Conservation (phyloP, 2,797 vertebrate genomes). For the Semotilus atromaculatus region DNA sequence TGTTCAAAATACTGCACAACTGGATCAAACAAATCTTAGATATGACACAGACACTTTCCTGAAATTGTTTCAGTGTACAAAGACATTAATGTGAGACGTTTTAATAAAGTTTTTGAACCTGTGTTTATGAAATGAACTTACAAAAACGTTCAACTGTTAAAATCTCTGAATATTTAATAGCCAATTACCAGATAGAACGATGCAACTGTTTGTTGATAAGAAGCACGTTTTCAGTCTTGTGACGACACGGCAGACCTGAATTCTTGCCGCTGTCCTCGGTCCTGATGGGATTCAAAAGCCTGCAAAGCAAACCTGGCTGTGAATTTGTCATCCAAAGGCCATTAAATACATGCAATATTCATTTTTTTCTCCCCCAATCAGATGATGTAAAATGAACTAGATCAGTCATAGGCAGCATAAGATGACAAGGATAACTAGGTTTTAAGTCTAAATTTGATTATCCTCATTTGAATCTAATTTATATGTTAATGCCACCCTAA, state of each 20-base stretch:
- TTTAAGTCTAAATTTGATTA: constrained; percentile 19
- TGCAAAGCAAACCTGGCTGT: background rate
- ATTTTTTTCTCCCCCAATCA: background rate
- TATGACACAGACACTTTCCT: background rate
- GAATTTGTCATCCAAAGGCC: background rate
- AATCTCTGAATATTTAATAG: background rate
- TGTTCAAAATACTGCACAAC: constrained; percentile 1
- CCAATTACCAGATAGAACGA: background rate
- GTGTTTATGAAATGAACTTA: background rate
- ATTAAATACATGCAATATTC: background rate
- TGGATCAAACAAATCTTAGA: background rate
- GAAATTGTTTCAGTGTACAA: constrained; percentile 7
- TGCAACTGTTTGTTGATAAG: background rate
- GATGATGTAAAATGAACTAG: background rate
- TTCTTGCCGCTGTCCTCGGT: background rate
- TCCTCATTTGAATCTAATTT: constrained; percentile 18
- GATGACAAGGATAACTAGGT: background rate
- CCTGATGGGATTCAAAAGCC: constrained; percentile 8
- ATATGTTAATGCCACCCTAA: constrained; percentile 22
- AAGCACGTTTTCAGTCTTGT: background rate
- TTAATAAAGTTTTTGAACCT: constrained; percentile 22
- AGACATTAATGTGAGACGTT: background rate
- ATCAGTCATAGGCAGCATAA: constrained; percentile 5
- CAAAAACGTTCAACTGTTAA: constrained; percentile 3
- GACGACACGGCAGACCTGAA: background rate